A percentile compares a stretch with the other conserved stretches of the same genome.
Evolutionary conservation across 2,797 vertebrate species (phyloP).

Genomic region (Synaphobranchus kaupii): DNA sequence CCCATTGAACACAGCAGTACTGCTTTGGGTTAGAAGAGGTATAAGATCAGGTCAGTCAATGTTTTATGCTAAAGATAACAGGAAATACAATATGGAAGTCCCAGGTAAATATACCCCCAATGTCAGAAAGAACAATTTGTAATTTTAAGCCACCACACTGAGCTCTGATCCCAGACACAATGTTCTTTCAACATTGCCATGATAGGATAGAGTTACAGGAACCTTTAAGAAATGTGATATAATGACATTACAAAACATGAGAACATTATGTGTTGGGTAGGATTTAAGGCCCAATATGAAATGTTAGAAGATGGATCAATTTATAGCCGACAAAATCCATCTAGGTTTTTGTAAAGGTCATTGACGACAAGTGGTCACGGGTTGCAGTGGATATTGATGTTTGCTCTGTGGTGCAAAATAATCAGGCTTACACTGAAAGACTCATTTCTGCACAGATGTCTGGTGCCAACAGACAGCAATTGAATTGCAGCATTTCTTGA

Average conservation of each 20-base stretch:
- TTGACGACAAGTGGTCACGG: neutral
- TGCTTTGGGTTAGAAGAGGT: neutral
- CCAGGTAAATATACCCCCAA: constrained; percentile 3
- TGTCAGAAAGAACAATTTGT: neutral
- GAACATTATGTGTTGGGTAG: neutral
- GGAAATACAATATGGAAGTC: neutral
- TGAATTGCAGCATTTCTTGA: neutral
- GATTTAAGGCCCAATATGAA: neutral
- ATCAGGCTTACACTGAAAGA: neutral
- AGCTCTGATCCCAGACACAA: neutral
- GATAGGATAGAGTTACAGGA: neutral
- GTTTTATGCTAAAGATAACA: neutral
- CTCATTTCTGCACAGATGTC: neutral
- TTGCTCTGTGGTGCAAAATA: neutral
- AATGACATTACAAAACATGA: neutral
- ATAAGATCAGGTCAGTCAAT: neutral
- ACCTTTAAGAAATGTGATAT: neutral
- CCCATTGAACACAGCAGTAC: neutral
- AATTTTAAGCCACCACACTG: constrained; percentile 9
- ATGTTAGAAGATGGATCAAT: neutral
- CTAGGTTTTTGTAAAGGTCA: neutral
- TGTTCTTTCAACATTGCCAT: neutral
- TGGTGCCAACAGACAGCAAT: neutral
- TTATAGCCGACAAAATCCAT: neutral
- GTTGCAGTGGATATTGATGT: neutral